These are phyloP conservation scores for Nyctereutes procyonoides DNA, from an alignment of 2,113 vertebrate genomes.

Conservation along the genomic window DNA sequence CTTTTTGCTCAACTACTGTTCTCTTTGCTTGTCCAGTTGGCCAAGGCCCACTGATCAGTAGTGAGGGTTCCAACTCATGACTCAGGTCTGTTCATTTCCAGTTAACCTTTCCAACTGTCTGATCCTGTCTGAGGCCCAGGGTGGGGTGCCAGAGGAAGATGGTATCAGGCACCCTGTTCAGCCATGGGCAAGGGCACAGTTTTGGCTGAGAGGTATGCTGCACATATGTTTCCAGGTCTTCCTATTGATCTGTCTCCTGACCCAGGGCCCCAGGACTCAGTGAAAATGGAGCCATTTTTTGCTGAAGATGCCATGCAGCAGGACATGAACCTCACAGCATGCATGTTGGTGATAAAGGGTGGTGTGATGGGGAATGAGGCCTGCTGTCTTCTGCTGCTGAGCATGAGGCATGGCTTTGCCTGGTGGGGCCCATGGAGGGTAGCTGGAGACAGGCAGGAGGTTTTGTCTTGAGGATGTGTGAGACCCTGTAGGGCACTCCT, in stretches of 20 bases:
- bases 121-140: neutral
- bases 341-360: neutral
- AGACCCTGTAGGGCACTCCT: neutral
- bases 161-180: neutral
- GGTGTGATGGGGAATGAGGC: neutral
- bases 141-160: neutral
- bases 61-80: neutral
- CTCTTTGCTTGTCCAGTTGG: neutral
- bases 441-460: neutral
- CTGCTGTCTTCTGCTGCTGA: neutral
- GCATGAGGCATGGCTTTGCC: neutral
- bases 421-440: neutral
- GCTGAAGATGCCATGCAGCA: neutral
- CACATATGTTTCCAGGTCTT: neutral
- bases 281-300: neutral
- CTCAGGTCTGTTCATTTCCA: neutral
- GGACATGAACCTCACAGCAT: neutral
- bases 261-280: neutral
- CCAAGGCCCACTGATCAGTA: neutral
- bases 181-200: neutral
- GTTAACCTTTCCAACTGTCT: neutral
- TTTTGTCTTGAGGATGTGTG: neutral
- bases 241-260: neutral
- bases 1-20: neutral
- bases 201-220: too few relatives aligned